Conservation (phyloP, 2,797 vertebrate genomes). For the Chelon auratus region DNA sequence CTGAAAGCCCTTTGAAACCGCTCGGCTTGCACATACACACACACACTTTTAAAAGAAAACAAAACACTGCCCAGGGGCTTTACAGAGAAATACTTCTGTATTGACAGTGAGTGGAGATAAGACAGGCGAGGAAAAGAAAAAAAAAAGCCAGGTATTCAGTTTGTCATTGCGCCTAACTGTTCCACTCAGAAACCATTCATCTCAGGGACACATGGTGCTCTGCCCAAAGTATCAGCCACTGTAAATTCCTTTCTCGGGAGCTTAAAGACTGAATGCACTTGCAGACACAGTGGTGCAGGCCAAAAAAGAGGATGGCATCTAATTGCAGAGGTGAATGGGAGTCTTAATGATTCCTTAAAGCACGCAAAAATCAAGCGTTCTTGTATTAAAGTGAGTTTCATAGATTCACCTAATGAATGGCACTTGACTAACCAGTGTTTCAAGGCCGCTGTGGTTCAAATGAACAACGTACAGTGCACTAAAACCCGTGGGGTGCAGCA, state of each 20-base stretch:
- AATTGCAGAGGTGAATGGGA: neutral
- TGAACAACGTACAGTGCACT: neutral
- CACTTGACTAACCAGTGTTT: conserved; percentile 14
- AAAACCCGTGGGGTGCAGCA: conserved; percentile 31
- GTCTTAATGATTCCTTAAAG: neutral
- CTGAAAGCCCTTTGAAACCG: conserved; percentile 52
- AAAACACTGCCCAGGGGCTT: conserved; percentile 43
- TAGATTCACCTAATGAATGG: conserved; percentile 43
- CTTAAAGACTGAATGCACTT: conserved; percentile 1
- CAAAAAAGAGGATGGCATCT: neutral
- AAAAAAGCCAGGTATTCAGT: conserved; percentile 39
- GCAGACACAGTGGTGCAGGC: neutral
- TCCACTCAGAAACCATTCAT: conserved; percentile 51
- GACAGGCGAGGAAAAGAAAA: conserved; percentile 9
- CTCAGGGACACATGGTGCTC: conserved; percentile 26
- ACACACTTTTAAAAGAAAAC: conserved; percentile 38
- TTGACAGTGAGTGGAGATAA: conserved; percentile 36
- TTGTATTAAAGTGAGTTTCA: conserved; percentile 32
- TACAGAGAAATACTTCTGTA: conserved; percentile 41
- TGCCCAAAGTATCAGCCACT: conserved; percentile 17
- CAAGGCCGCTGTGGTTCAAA: conserved; percentile 28
- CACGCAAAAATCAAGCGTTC: conserved; percentile 1
- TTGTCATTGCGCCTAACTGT: conserved; percentile 46
- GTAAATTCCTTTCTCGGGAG: neutral
- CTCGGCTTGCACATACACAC: conserved; percentile 35